Conservation (phyloP, 2,113 vertebrate genomes). For the Phaethon lepturus region DNA sequence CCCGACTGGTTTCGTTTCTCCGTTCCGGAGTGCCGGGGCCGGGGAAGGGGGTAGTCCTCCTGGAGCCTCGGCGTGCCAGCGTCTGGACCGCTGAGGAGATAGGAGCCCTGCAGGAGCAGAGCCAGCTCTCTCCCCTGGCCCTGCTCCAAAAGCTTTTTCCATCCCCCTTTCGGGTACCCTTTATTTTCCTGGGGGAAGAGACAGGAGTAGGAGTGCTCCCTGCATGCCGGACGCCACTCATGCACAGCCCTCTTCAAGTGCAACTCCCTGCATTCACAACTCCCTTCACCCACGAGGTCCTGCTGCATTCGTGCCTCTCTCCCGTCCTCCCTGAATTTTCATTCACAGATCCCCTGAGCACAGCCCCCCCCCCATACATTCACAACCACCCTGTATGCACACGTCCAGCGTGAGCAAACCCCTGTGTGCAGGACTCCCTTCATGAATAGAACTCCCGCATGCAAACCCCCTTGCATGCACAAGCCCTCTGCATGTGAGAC, state of each 20-base stretch:
- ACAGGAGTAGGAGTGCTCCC: neutral
- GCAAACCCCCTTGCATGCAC: neutral
- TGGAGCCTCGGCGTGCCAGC: accelerated
- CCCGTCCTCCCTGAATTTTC: neutral
- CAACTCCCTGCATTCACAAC: accelerated
- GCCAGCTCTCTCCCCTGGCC: neutral
- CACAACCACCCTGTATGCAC: accelerated
- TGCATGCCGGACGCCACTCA: accelerated
- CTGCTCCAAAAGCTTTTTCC: neutral
- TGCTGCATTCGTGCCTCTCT: neutral
- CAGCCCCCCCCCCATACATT: accelerated
- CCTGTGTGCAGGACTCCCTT: neutral
- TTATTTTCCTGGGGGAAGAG: neutral
- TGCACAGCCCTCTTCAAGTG: neutral
- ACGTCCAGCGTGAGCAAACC: neutral
- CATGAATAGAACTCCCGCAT: neutral
- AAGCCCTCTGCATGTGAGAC: neutral
- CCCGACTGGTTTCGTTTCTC: neutral
- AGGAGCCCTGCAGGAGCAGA: accelerated
- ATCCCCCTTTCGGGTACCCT: accelerated
- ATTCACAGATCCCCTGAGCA: neutral
- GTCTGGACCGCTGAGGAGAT: accelerated
- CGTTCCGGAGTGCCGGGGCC: neutral
- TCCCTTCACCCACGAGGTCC: neutral
- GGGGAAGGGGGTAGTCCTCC: accelerated